Evolutionary conservation across 2,797 vertebrate genomes (phyloP), one percentile per base, ranked within the genome.

Genomic region (Tympanoctomys barrerae): DNA sequence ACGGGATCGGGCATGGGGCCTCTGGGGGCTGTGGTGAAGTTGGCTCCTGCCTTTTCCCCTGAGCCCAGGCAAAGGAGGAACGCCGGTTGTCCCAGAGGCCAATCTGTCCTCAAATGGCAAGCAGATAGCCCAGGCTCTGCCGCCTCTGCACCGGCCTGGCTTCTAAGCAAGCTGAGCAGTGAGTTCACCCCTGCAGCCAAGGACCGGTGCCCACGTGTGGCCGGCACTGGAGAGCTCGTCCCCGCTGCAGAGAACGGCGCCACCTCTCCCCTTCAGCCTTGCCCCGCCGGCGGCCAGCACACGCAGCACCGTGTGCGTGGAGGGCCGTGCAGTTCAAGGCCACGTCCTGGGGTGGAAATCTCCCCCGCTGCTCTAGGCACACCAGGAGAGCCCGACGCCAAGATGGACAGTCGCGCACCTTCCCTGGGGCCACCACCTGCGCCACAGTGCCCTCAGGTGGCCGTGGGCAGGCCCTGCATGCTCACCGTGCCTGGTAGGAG

Each of bases 381-480:
- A 2, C 0, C 0, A 7, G n/a, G 39, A 57, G 39, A 59, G 31
- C 31, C 14, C 33, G 54, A 46, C 1, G 9, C n/a, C 33, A 13
- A 75, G 54, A 21, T 33, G 14, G 39, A 42, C 33, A 0, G 5
- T 19, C 3, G 0, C 42, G 12, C 77, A 1, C n/a, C 64, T 57
- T 42, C 36, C 78, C 85, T 1, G 36, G 52, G n/a, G 33, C 28
- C 54, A 77, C 64, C 13, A 5, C 39, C 87, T 83, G 64, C 33
- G 19, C 26, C 93, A 62, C 54, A 94, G 93, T 62, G 89, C 96
- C 91, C 87, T 54, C 94, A 2, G 66, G 93, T 84, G 91, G 93
- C 62, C 2, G 1, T 12, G 26, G 2, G 12, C 22, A 1, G 5
- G 36, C 62, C 82, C 86, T 28, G 39, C 61, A n/a, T 7, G 5